Conservation (phyloP, 2,888 invertebrate species). For the Chydorus sphaericus region DNA sequence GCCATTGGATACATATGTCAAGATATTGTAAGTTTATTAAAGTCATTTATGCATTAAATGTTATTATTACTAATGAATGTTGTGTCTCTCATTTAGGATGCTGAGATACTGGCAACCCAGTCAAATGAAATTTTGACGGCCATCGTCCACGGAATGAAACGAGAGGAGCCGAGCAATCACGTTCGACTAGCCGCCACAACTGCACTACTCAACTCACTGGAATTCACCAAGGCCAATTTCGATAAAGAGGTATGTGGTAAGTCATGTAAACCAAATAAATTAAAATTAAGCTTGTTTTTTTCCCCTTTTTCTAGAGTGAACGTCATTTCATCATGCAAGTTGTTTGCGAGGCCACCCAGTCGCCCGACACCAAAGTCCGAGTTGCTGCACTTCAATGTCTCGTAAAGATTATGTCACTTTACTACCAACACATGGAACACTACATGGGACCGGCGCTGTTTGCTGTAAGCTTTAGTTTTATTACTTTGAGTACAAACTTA, state of each 20-base stretch:
- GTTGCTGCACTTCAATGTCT: conserved; percentile 96
- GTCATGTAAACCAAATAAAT: no score
- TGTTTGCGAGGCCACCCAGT: conserved; percentile 97
- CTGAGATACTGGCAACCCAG: conserved; percentile 76
- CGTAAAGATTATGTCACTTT: conserved; percentile 93
- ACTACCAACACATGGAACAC: conserved; percentile 97
- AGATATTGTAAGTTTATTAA: conserved; percentile 57
- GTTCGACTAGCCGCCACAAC: conserved; percentile 93
- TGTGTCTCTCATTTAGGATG: conserved; percentile 36
- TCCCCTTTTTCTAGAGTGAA: conserved; percentile 47
- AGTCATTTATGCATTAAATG: neutral
- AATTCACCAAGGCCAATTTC: conserved; percentile 97
- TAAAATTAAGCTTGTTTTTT: no score
- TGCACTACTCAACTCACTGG: conserved; percentile 89
- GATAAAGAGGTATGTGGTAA: conserved; percentile 72
- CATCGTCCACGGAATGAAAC: conserved; percentile 96
- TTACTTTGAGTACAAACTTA: no score
- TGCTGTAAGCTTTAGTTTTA: conserved; percentile 48
- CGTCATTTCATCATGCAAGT: conserved; percentile 99
- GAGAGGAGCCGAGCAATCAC: conserved; percentile 79
- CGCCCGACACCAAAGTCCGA: conserved; percentile 73
- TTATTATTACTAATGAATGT: neutral
- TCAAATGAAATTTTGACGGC: conserved; percentile 96
- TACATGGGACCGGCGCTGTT: conserved; percentile 98
- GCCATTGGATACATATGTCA: conserved; percentile 98